phyloP scores from a whole-genome alignment of 2,797 vertebrate species.

The Hylomyscus alleni region DNA sequence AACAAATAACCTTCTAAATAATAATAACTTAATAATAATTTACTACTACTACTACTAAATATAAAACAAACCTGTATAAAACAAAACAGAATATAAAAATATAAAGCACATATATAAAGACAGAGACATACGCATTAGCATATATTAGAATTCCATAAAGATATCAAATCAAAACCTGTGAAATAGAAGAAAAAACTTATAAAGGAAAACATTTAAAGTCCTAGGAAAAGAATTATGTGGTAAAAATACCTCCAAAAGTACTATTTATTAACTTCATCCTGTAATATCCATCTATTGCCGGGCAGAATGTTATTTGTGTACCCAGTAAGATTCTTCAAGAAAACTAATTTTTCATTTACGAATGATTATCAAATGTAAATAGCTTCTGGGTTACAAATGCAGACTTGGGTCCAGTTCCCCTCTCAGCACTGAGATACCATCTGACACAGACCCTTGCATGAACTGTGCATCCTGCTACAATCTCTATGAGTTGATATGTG shows the following conservation, averaged over 20 bases:
- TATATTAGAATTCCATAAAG: not conserved
- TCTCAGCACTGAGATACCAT: too few relatives aligned
- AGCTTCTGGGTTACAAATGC: not conserved
- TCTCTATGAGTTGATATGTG: not conserved
- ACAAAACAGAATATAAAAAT: too few relatives aligned
- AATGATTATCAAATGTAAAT: not conserved
- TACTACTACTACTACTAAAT: not conserved
- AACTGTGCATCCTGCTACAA: fast-evolving
- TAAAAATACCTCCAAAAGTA: not conserved
- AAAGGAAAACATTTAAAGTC: not conserved
- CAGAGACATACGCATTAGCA: not conserved
- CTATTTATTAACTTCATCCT: not conserved
- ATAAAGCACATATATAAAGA: not conserved
- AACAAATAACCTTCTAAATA: not conserved
- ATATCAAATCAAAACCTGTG: not conserved
- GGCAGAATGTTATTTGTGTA: not conserved
- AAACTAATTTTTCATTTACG: not conserved
- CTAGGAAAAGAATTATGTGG: not conserved
- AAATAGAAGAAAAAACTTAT: not conserved
- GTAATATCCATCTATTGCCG: not conserved
- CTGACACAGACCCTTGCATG: not conserved
- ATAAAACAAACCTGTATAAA: not conserved
- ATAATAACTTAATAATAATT: not conserved
- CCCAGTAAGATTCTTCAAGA: not conserved
- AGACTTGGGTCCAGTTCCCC: not conserved